Conservation (phyloP, 1,140 invertebrate species). For the Holotrichia oblita region DNA sequence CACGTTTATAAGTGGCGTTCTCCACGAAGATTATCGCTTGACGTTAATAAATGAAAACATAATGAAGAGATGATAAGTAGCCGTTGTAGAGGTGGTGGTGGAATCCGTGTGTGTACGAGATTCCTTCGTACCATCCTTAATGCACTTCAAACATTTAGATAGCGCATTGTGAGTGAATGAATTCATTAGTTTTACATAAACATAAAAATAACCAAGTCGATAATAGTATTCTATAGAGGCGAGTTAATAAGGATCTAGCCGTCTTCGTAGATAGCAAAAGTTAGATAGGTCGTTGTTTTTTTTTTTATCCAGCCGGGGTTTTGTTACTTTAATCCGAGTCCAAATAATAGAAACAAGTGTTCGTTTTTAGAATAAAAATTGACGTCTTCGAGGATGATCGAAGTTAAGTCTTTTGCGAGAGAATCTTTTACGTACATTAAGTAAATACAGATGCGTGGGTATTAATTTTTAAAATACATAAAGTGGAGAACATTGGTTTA, state of each 20-base stretch:
- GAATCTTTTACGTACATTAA: no score
- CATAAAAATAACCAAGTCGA: constrained; percentile 30
- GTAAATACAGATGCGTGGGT: no score
- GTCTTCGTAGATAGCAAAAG: not conserved
- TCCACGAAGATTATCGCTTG: constrained; percentile 38
- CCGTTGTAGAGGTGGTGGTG: constrained; percentile 6
- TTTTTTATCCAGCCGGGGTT: no score
- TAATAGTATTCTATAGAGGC: constrained; percentile 12
- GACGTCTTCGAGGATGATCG: no score
- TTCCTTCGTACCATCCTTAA: constrained; percentile 21
- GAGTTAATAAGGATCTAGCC: constrained; percentile 14
- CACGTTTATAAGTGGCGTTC: constrained; percentile 17
- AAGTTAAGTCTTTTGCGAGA: no score
- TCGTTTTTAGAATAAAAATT: no score
- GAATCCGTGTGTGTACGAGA: not conserved
- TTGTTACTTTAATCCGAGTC: no score
- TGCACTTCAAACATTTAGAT: constrained; percentile 40
- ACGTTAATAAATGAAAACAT: constrained; percentile 44
- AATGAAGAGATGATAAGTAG: constrained; percentile 40
- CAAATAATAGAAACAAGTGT: no score
- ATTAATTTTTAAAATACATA: no score
- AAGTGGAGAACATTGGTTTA: no score
- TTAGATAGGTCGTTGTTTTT: not conserved
- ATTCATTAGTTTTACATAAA: constrained; percentile 41
- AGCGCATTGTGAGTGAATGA: constrained; percentile 33